A percentile compares a stretch with the other conserved stretches of the same genome.
Evolutionary conservation across 2,113 vertebrate genomes (phyloP).

Genomic region (Rhipidura dahli): DNA sequence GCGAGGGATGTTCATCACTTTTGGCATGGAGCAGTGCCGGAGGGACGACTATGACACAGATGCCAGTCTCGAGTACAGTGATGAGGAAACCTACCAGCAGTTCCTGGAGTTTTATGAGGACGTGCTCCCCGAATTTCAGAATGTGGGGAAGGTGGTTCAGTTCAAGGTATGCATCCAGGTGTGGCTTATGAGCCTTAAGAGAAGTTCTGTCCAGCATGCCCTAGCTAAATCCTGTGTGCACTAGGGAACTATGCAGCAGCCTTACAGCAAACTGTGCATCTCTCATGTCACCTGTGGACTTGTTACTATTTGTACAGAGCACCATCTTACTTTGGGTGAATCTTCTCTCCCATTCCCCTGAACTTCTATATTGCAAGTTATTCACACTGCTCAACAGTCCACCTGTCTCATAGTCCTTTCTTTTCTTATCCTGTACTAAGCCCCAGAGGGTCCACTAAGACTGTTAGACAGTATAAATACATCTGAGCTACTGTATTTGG

Average conservation of each 20-base stretch:
- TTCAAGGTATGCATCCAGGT: slow-evolving; percentile 84
- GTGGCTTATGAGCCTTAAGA: neutral
- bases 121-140: slow-evolving; percentile 91
- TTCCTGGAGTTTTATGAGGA: slow-evolving; percentile 96
- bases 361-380: neutral
- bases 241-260: neutral
- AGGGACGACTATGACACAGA: slow-evolving; percentile 95
- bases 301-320: neutral
- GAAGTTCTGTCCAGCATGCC: neutral
- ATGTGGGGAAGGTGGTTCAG: slow-evolving; percentile 88
- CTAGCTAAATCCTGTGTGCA: neutral
- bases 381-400: neutral
- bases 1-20: slow-evolving; percentile 91
- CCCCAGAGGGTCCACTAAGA: neutral
- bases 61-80: slow-evolving; percentile 90
- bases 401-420: neutral
- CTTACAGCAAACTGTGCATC: neutral
- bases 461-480: neutral
- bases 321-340: neutral
- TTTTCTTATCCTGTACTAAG: neutral
- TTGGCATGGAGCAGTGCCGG: slow-evolving; percentile 91
- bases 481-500: neutral
- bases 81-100: slow-evolving; percentile 92
- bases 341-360: neutral
- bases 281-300: neutral